phyloP scores from a whole-genome alignment of 2,113 vertebrate species.

The Ifrita kowaldi region DNA sequence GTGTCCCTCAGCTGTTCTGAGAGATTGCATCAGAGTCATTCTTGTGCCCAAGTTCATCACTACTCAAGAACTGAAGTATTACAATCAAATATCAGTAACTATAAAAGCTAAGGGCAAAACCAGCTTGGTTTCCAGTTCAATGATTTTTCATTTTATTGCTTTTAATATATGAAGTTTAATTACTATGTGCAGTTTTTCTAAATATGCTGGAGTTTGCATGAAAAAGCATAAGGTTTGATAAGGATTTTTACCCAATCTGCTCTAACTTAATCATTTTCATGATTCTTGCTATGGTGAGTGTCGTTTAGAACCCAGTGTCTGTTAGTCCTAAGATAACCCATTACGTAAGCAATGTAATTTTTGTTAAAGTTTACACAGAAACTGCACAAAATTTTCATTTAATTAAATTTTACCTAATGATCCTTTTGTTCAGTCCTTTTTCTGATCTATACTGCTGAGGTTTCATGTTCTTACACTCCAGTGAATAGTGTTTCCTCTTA shows the following conservation, averaged over 20 bases:
- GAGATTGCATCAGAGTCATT: neutral
- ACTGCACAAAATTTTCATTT: constrained; percentile 66
- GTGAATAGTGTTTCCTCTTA: constrained; percentile 78
- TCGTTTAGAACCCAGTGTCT: constrained; percentile 52
- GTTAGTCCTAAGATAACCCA: constrained; percentile 20
- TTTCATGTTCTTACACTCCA: constrained; percentile 69
- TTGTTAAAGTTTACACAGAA: constrained; percentile 64
- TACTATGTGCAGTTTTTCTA: constrained; percentile 39
- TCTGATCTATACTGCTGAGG: constrained; percentile 64
- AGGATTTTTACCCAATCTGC: constrained; percentile 18
- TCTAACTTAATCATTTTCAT: constrained; percentile 43
- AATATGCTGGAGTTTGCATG: constrained; percentile 71
- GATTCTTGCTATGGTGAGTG: constrained; percentile 61
- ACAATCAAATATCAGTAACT: neutral
- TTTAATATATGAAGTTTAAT: constrained; percentile 8
- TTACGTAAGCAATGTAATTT: constrained; percentile 60
- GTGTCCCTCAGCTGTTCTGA: neutral
- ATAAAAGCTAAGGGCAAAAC: neutral
- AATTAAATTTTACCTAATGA: constrained; percentile 61
- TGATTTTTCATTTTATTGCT: constrained; percentile 47
- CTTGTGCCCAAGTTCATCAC: neutral
- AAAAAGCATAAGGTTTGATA: constrained; percentile 57
- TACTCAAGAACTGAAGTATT: neutral
- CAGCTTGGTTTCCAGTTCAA: constrained; percentile 21
- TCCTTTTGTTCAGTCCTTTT: constrained; percentile 71